These are phyloP conservation scores for Myxocyprinus asiaticus DNA, from an alignment of 2,113 vertebrate genomes.

Conservation along the genomic window DNA sequence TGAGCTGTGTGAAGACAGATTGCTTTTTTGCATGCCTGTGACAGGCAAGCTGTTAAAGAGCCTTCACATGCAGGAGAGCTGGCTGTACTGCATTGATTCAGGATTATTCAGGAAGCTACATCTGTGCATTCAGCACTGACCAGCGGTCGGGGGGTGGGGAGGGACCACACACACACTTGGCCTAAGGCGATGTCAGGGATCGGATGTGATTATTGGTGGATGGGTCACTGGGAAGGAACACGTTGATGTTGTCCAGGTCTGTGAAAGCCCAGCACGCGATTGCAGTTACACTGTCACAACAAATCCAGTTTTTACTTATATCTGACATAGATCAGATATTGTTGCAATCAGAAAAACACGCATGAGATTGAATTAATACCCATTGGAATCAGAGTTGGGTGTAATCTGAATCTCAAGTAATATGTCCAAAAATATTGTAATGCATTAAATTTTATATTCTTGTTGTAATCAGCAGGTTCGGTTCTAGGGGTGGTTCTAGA, in stretches of 20 bases:
- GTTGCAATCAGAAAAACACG: no score
- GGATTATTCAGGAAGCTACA: conserved; percentile 65
- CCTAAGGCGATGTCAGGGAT: conserved; percentile 45
- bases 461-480: no score
- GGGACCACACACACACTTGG: conserved; percentile 56
- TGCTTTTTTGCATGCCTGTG: conserved; percentile 66
- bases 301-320: no score
- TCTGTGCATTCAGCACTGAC: conserved; percentile 58
- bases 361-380: no score
- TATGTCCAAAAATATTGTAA: no score
- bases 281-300: no score
- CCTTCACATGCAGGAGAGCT: conserved; percentile 61
- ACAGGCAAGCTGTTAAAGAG: conserved; percentile 67
- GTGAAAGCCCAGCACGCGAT: conserved; percentile 8
- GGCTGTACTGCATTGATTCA: conserved; percentile 59
- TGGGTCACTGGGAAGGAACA: conserved; percentile 31
- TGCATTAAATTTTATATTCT: no score
- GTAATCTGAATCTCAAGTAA: no score
- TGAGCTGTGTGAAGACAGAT: conserved; percentile 70
- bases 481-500: no score
- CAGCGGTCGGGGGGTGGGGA: conserved; percentile 36
- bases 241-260: conserved; percentile 39
- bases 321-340: no score
- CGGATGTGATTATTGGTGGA: conserved; percentile 56
- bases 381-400: no score